Evolutionary conservation across 2,888 invertebrate species (phyloP).

Genomic region (Chrysolina americana): DNA sequence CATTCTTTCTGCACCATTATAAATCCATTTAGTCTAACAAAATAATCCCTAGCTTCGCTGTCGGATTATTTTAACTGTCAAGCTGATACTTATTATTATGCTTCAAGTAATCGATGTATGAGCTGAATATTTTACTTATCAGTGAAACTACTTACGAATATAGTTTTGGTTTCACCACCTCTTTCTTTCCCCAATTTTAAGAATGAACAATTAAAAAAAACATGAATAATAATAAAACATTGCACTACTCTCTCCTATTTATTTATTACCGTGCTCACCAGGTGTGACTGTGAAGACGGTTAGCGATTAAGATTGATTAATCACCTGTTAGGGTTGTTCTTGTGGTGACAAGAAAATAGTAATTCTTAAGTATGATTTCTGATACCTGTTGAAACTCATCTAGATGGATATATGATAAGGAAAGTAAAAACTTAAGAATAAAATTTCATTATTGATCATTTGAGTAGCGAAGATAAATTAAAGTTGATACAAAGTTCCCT

Average conservation of each 20-base stretch:
- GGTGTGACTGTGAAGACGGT: conserved; percentile 47
- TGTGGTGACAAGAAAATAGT: conserved; percentile 44
- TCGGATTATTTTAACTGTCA: too few species aligned
- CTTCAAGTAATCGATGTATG: too few species aligned
- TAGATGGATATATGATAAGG: not conserved
- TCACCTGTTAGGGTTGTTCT: conserved; percentile 43
- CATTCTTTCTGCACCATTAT: too few species aligned
- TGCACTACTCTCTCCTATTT: conserved; percentile 25
- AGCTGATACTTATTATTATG: too few species aligned
- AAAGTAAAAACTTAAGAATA: conserved; percentile 5
- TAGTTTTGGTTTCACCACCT: too few species aligned
- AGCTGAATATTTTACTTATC: too few species aligned
- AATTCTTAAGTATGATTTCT: conserved; percentile 27
- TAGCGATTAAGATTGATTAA: conserved; percentile 46
- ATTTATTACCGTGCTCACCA: conserved; percentile 32
- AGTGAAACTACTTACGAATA: too few species aligned
- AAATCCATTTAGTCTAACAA: too few species aligned
- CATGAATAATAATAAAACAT: too few species aligned
- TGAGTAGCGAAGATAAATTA: not conserved
- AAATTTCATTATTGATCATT: conserved; percentile 7
- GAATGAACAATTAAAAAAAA: too few species aligned
- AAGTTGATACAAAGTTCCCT: not conserved
- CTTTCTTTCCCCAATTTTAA: too few species aligned
- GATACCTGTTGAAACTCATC: conserved; percentile 6
- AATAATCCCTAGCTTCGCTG: too few species aligned